These are phyloP conservation scores for Drosophila setosimentum DNA, from an alignment of 2,888 invertebrate genomes.

Conservation along the genomic window DNA sequence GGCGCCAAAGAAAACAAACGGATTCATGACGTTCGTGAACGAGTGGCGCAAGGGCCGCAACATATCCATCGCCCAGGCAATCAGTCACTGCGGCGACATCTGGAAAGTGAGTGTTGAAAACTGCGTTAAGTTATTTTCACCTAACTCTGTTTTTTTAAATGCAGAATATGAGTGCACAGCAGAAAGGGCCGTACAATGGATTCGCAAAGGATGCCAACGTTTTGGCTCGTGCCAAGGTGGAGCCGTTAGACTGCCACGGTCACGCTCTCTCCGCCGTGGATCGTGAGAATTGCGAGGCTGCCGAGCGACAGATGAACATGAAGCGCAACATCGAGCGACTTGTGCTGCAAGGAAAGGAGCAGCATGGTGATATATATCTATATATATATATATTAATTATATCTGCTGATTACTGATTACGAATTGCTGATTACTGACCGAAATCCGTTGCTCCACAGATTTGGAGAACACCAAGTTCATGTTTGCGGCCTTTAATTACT, in stretches of 20 bases:
- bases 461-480: conserved; percentile 72
- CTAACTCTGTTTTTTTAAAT: background rate
- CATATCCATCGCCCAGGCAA: conserved; percentile 58
- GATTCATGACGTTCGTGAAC: conserved; percentile 77
- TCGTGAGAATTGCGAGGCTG: conserved; percentile 57
- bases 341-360: conserved; percentile 60
- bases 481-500: conserved; percentile 83
- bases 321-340: conserved; percentile 77
- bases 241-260: conserved; percentile 76
- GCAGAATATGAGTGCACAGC: conserved; percentile 72
- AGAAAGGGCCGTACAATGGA: conserved; percentile 74
- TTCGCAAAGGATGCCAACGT: conserved; percentile 66
- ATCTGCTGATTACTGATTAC: background rate
- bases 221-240: background rate
- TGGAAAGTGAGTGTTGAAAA: conserved; percentile 72
- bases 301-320: conserved; percentile 60
- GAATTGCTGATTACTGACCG: too few relatives aligned
- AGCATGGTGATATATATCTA: conserved; percentile 58
- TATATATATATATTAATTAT: rapidly evolving
- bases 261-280: conserved; percentile 62
- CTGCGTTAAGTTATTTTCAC: background rate
- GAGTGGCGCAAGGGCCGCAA: conserved; percentile 74
- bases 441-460: conserved; percentile 58
- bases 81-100: conserved; percentile 65
- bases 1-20: conserved; percentile 75